These are phyloP conservation scores for Stegodyphus dumicola DNA, from an alignment of 1,140 invertebrate genomes.

Conservation along the genomic window DNA sequence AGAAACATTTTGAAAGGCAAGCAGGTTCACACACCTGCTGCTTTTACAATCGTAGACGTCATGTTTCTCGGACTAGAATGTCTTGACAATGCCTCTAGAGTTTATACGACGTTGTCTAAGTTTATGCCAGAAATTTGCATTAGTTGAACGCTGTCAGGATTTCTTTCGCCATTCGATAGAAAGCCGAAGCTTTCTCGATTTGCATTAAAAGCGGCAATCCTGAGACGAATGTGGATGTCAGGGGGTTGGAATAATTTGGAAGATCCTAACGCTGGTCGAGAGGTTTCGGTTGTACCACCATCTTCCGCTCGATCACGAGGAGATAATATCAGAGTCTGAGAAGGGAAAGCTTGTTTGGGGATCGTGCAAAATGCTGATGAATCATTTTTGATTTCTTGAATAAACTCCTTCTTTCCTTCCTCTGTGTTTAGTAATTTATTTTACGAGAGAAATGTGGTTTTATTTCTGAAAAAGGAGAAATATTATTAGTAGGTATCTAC, in stretches of 20 bases:
- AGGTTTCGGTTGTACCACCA: background rate
- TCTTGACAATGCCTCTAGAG: background rate
- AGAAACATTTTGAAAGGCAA: conserved; percentile 10
- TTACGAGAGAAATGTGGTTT: no score
- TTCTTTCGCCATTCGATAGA: conserved; percentile 3
- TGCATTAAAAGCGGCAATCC: conserved; percentile 34
- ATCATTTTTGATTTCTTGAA: background rate
- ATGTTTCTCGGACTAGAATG: conserved; percentile 9
- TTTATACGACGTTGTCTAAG: conserved; percentile 8
- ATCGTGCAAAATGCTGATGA: background rate
- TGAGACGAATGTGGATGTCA: conserved; percentile 2
- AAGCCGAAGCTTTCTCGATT: conserved; percentile 8
- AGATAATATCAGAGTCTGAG: background rate
- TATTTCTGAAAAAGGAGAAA: no score
- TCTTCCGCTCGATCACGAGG: background rate
- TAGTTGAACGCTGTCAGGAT: conserved; percentile 14
- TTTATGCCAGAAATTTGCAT: conserved; percentile 32
- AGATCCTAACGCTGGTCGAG: background rate
- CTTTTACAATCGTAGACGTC: conserved; percentile 9
- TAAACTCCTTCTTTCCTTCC: background rate
- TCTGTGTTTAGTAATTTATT: background rate
- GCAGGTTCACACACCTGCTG: conserved; percentile 27
- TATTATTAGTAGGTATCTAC: no score
- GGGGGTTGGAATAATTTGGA: conserved; percentile 14
- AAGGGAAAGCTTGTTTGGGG: background rate